A percentile compares a stretch with the other conserved stretches of the same genome.
phyloP scores from a whole-genome alignment of 2,113 vertebrate genomes.

The Hemichromis elongatus region DNA sequence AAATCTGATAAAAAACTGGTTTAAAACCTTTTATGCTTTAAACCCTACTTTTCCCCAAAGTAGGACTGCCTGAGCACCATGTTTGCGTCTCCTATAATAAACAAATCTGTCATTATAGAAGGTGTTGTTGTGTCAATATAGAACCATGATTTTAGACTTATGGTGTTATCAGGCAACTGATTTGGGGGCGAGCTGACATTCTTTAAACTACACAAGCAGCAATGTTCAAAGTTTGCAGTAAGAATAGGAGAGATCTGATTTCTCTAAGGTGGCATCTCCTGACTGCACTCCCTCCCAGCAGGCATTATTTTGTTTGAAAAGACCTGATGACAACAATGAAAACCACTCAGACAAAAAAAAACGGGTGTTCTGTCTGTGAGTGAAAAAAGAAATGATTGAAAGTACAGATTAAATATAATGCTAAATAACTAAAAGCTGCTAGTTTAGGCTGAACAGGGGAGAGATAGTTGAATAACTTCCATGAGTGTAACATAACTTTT shows the following conservation, averaged over 20 bases:
- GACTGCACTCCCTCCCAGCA: too few relatives aligned
- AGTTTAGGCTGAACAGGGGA: neutral
- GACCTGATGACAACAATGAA: too few relatives aligned
- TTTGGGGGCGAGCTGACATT: neutral
- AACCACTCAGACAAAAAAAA: too few relatives aligned
- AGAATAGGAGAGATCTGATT: too few relatives aligned
- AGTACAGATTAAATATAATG: neutral
- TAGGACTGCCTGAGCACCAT: neutral
- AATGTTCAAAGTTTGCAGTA: too few relatives aligned
- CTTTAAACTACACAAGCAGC: too few relatives aligned
- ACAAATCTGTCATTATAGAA: constrained; percentile 26
- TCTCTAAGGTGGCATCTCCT: too few relatives aligned
- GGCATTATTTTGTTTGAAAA: too few relatives aligned
- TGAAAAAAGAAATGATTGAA: neutral
- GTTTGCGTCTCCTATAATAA: neutral
- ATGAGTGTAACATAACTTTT: neutral
- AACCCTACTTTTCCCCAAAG: too few relatives aligned
- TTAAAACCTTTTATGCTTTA: too few relatives aligned
- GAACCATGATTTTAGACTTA: neutral
- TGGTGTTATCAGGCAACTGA: neutral
- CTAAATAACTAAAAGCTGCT: neutral
- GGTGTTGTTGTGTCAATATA: neutral
- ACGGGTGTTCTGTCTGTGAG: neutral
- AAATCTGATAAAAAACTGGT: too few relatives aligned
- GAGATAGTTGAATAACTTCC: neutral